Evolutionary conservation across 2,797 vertebrate species (phyloP), one percentile per base, ranked within the genome.

Genomic region (Paedocypris micromegethes): DNA sequence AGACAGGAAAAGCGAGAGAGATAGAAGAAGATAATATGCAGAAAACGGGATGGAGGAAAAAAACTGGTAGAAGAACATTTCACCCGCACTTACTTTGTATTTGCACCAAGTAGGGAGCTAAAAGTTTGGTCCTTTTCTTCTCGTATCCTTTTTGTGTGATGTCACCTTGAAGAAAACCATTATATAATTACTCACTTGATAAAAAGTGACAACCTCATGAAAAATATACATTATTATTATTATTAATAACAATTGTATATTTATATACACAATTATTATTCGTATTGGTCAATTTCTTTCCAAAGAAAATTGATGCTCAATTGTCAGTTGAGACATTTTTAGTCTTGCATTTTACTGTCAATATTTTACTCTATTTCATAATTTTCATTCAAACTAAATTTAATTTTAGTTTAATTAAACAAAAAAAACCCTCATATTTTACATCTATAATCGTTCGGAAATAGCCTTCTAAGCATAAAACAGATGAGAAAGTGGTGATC

Each of bases 71-170:
- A 41, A 55, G 64, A 9, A 23, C 46, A 48, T 8, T 53, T 7
- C 57, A 9, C 42, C 5, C 1, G 6, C 45, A 64, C 85, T 68
- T 86, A 98, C 96, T 93, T 91, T 92, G 93, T 49, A 81, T 82
- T 39, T 92, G 92, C 0, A 90, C 90, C 75, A 94, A 86, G 73
- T 91, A 98, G 0, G 95, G 94, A 80, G 90, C 92, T 83, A 98
- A 86, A 3, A 98, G 92, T 83, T 96, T 98, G 48, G 92, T 91
- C 78, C 91, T 92, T 85, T 98, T 98, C 91, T 98, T 98, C 86
- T 98, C 95, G 79, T 97, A 97, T 64, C 96, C 95, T 83, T 98
- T 98, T 79, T 98, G 96, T 7, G 96, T 98, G 84, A 98, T 98
- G 83, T 98, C 96, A 81, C 96, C 96, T 98, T 75, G 58, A 84